Evolutionary conservation across 2,888 invertebrate species (phyloP), one percentile per base, ranked within the genome.

Genomic region (Cistogaster globosa): DNA sequence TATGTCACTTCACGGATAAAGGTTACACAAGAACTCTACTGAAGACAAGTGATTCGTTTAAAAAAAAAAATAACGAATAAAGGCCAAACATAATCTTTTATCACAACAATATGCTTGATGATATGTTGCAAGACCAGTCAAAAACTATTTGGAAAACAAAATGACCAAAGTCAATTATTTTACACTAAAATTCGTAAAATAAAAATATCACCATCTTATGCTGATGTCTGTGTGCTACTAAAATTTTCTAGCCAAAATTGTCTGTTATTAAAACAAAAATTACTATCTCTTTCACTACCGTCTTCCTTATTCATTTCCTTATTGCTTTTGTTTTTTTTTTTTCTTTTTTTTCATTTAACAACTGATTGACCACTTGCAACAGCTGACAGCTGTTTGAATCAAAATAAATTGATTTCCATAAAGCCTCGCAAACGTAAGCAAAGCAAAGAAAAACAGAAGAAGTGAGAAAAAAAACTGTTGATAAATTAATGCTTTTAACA

Each of bases 371-470:
- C 78, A 81, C 62, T 77, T 77, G 84, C 78, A 87, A 79, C 87
- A 87, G 87, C 87, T 87, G 87, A 69, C 86, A 87, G 82, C 87
- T 86, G 87, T 74, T 86, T 81, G 32, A 62, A 60, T 63, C 58
- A 62, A 63, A 78, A 84, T 77, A 81, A 77, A 68, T 82, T 63
- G 75, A 42, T 82, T 22, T 57, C 65, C 63, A 72, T 76, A 26
- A 57, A 58, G 32, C 67, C 80, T 53, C 67, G 51, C 58, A 62
- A 60, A 62, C 20, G 62, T 55, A 38, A 72, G 26, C 42, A 57
- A 58, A 58, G n/a, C n/a, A n/a, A n/a, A n/a, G n/a, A n/a, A n/a
- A n/a, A n/a, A n/a, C n/a, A n/a, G n/a, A 71, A 71, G 20, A 60
- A 72, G 67, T 32, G 55, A 63, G 65, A 65, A 69, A 68, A 48